phyloP scores from a whole-genome alignment of 2,797 vertebrate species.

The Sylvia borin region DNA sequence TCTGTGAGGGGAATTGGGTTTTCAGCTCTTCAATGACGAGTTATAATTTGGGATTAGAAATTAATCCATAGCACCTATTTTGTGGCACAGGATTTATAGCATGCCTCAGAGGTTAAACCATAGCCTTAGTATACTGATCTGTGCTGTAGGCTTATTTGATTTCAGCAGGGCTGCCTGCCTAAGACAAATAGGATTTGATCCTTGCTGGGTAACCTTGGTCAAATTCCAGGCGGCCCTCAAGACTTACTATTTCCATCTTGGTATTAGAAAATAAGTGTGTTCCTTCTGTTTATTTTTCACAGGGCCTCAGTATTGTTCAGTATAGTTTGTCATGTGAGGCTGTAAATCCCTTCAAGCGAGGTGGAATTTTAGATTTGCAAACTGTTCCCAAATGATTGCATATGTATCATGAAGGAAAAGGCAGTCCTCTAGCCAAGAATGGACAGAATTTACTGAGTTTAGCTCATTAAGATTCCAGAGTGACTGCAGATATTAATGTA shows the following conservation, averaged over 20 bases:
- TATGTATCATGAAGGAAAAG: not conserved
- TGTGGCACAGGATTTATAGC: constrained; percentile 33
- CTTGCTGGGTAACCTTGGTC: constrained; percentile 55
- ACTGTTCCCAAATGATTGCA: not conserved
- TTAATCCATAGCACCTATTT: constrained; percentile 53
- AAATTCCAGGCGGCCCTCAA: constrained; percentile 38
- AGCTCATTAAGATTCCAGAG: constrained; percentile 42
- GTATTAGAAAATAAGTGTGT: constrained; percentile 44
- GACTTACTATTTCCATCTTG: constrained; percentile 29
- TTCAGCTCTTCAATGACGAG: constrained; percentile 14
- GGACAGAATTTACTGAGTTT: not conserved
- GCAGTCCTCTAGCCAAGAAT: not conserved
- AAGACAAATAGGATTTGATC: constrained; percentile 57
- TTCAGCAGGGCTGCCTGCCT: constrained; percentile 38
- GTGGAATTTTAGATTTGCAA: constrained; percentile 43
- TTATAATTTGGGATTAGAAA: constrained; percentile 59
- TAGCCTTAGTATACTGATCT: constrained; percentile 10
- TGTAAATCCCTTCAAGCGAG: constrained; percentile 26
- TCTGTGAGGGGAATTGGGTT: not conserved
- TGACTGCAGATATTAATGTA: constrained; percentile 3
- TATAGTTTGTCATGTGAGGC: constrained; percentile 27
- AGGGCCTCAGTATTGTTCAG: constrained; percentile 12
- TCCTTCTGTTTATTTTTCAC: constrained; percentile 44
- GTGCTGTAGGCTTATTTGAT: constrained; percentile 37
- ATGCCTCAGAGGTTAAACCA: constrained; percentile 42